phyloP scores from a whole-genome alignment of 2,113 vertebrate species.

The Phalacrocorax pelagicus region DNA sequence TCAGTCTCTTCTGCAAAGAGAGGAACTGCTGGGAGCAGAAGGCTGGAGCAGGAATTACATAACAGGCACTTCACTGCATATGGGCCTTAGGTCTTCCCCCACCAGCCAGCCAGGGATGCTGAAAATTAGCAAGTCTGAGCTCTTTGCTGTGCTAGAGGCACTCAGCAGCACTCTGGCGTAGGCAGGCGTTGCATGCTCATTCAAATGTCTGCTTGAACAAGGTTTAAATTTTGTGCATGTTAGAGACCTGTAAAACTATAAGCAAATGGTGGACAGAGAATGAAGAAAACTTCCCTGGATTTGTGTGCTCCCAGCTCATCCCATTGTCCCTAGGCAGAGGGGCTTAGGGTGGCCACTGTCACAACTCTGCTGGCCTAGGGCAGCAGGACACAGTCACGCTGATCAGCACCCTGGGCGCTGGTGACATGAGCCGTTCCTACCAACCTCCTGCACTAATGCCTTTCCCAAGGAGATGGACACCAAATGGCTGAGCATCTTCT shows the following conservation, averaged over 20 bases:
- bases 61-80: background rate
- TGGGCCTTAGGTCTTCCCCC: background rate
- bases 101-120: background rate
- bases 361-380: background rate
- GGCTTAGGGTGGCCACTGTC: background rate
- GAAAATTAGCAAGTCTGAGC: background rate
- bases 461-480: background rate
- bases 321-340: rapidly evolving
- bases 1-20: background rate
- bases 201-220: background rate
- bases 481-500: background rate
- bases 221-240: background rate
- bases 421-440: background rate
- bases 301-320: background rate
- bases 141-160: background rate
- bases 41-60: background rate
- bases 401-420: rapidly evolving
- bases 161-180: rapidly evolving
- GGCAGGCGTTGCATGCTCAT: rapidly evolving
- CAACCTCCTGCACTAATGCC: background rate
- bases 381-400: rapidly evolving
- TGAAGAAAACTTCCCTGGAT: background rate
- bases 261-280: background rate
- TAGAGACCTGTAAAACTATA: background rate
- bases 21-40: background rate